Percentiles rank a stretch among this genome's conserved stretches.
These are phyloP conservation scores for Parnassius smintheus DNA, from an alignment of 2,888 invertebrate species.

Conservation along the genomic window DNA sequence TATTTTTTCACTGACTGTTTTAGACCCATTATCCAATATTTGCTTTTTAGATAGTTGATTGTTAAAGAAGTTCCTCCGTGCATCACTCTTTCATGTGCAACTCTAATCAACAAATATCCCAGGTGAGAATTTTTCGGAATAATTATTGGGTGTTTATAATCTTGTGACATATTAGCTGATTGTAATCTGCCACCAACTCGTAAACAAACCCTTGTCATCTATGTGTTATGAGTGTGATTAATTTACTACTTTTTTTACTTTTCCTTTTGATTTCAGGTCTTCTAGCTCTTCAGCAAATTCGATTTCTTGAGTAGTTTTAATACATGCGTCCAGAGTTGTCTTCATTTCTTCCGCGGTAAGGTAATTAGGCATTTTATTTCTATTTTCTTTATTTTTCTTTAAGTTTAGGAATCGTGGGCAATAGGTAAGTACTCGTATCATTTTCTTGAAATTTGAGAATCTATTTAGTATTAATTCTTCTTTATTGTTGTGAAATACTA, in stretches of 20 bases:
- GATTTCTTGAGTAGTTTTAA: neutral
- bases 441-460: no score
- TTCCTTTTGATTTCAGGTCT: slow-evolving; percentile 17
- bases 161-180: slow-evolving; percentile 9
- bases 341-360: neutral
- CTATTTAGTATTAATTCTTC: no score
- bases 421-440: no score
- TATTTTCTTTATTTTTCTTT: neutral
- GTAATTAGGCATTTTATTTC: neutral
- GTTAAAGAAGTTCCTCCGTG: slow-evolving; percentile 24
- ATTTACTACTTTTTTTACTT: slow-evolving; percentile 17
- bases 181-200: slow-evolving; percentile 29
- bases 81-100: slow-evolving; percentile 26
- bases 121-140: slow-evolving; percentile 26
- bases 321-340: neutral
- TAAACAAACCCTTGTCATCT: slow-evolving; percentile 25
- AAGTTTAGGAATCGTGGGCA: no score
- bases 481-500: neutral
- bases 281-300: slow-evolving; percentile 1
- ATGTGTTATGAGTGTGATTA: slow-evolving; percentile 24
- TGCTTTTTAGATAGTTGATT: slow-evolving; percentile 11
- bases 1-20: neutral
- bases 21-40: slow-evolving; percentile 25
- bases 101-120: slow-evolving; percentile 23
- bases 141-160: slow-evolving; percentile 30